Evolutionary conservation across 2,113 vertebrate genomes (phyloP), one percentile per base, ranked within the genome.

Genomic region (Cebus imitator): DNA sequence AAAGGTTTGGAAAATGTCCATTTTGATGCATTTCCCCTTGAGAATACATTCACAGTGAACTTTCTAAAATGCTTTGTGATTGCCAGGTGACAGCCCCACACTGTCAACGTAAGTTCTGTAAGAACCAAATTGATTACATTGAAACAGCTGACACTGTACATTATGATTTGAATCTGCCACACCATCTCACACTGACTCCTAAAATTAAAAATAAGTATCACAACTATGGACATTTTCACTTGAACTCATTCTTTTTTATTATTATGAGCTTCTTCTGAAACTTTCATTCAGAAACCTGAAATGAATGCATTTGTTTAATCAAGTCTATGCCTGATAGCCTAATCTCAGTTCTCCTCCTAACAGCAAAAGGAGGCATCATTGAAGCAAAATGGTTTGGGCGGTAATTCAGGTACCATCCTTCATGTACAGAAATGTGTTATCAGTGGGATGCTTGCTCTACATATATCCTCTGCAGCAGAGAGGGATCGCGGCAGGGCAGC

Each of bases 171-270:
- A 97, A 90, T 97, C 88, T 88, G 55, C 78, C 73, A 92, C 81
- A 79, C 45, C 40, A 78, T 97, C 73, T 97, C 75, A 95, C 17
- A 25, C 57, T 75, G 73, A 88, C 73, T 97, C 85, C 92, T 84
- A 90, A 83, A 97, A 95, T 97, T 97, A 92, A 96, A 97, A 97
- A 79, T 95, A 96, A 97, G 94, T 95, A 89, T 87, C 50, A 91
- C 30, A 95, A 68, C 92, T 50, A 37, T 96, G 73, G 55, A 66
- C 57, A 48, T 90, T 96, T 88, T 95, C 64, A 68, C n/a, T 90
- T 79, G 58, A 95, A 73, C 50, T 18, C 8, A 68, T 92, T 84
- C 17, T 43, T 87, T 93, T 58, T 82, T 43, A 21, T 55, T 78
- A 75, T 88, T 87, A 57, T 43, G 78, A 82, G 91, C 32, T 83